Evolutionary conservation across 2,797 vertebrate species (phyloP), one percentile per base, ranked within the genome.

Genomic region (Pelodytes ibericus): DNA sequence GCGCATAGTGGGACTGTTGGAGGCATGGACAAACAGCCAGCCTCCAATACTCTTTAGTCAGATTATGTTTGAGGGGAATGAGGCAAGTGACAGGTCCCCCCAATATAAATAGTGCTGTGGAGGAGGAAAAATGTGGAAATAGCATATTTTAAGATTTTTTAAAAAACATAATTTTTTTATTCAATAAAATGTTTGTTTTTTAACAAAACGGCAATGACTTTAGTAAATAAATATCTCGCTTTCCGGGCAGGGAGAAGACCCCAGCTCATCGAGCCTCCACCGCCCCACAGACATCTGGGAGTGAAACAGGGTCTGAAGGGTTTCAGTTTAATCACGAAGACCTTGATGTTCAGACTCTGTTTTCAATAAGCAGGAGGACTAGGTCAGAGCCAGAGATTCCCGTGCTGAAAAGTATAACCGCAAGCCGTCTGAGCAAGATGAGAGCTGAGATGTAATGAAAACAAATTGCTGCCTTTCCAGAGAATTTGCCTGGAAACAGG

Each of bases 401-500:
- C 29, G 41, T 57, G 65, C 29, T 75, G 73, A 75, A 75, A 68
- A 51, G 57, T 67, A 3, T 56, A 62, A 75, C 65, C 65, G 41
- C 74, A 69, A 70, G 65, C 29, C 27, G 49, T 60, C 53, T 18
- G 30, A 26, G 27, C n/a, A 4, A 70, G 58, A 53, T 39, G 53
- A 47, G 39, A 51, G 39, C 41, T 29, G 22, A 15, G 41, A 62
- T 49, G 66, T 75, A 75, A 75, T 75, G 74, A 70, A 63, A 70
- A 75, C 58, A 69, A 49, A 75, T 75, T 62, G 58, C 58, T 53
- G 64, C 25, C 57, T 58, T 74, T 39, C n/a, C 25, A 59, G n/a
- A 29, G 36, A 51, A 22, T 51, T 61, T 69, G 57, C 26, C 63
- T 49, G 56, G 33, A 59, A 7, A 29, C 18, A 8, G 33, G 39